Conservation (phyloP, 2,797 vertebrate species). For the Argentina silus region DNA sequence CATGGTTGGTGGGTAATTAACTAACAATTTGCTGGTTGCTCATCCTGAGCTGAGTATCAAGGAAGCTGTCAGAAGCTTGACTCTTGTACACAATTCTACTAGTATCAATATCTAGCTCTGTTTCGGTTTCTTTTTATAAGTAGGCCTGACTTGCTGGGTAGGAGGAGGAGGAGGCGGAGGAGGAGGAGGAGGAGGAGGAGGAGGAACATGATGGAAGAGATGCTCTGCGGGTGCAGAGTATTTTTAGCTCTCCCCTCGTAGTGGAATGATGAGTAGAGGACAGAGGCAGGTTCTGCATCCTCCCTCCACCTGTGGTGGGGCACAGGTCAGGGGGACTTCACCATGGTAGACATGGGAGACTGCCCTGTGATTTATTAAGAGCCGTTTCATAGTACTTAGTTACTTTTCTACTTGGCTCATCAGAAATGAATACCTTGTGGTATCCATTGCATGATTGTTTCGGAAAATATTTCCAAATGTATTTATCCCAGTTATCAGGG, state of each 20-base stretch:
- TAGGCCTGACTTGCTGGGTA: slow-evolving; percentile 39
- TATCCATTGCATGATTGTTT: no score
- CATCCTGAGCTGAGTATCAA: not conserved
- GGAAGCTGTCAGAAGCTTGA: not conserved
- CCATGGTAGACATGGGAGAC: slow-evolving; percentile 5
- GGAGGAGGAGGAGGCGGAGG: no score
- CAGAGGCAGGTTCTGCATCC: slow-evolving; percentile 52
- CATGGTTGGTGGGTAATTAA: slow-evolving; percentile 16
- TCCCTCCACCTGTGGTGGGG: slow-evolving; percentile 51
- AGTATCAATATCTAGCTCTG: slow-evolving; percentile 14
- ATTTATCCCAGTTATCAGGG: not conserved
- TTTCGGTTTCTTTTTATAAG: slow-evolving; percentile 28
- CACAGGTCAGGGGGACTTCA: slow-evolving; percentile 31
- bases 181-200: slow-evolving; percentile 51
- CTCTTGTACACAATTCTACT: slow-evolving; percentile 17
- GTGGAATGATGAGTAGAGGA: slow-evolving; percentile 59
- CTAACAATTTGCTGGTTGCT: slow-evolving; percentile 22
- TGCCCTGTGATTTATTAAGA: not conserved
- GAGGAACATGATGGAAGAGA: slow-evolving; percentile 61
- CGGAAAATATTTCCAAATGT: not conserved
- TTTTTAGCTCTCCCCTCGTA: slow-evolving; percentile 67
- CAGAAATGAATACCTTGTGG: no score
- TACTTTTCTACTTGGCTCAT: not conserved
- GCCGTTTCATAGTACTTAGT: not conserved
- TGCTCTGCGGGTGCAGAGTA: slow-evolving; percentile 60